Conservation (phyloP, 2,888 invertebrate species). For the Dryocosmus kuriphilus region DNA sequence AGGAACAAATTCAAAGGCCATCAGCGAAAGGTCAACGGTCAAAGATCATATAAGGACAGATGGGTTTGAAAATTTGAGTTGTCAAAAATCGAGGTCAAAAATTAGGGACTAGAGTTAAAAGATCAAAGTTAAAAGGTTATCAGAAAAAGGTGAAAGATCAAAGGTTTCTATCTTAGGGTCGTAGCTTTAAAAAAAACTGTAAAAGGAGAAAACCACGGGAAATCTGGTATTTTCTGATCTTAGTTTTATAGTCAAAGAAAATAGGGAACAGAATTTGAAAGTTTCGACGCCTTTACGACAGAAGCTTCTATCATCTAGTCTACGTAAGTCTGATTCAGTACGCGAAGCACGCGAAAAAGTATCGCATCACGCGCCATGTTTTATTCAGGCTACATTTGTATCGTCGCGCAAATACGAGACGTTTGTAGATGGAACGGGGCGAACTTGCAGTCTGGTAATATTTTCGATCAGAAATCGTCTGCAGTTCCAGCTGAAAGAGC, state of each 20-base stretch:
- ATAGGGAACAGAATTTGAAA: not conserved
- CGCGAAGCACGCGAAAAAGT: conserved; percentile 58
- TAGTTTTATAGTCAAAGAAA: conserved; percentile 4
- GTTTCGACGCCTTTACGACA: conserved; percentile 26
- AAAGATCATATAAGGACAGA: too few relatives aligned
- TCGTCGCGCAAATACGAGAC: conserved; percentile 51
- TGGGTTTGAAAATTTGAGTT: too few relatives aligned
- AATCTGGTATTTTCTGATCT: not conserved
- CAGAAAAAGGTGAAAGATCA: too few relatives aligned
- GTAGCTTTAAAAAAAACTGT: too few relatives aligned
- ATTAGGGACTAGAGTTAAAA: too few relatives aligned
- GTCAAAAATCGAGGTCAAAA: too few relatives aligned
- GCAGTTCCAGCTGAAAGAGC: conserved; percentile 24
- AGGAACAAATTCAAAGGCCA: too few relatives aligned
- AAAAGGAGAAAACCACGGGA: not conserved
- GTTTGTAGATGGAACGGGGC: conserved; percentile 1
- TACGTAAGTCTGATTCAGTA: conserved; percentile 49
- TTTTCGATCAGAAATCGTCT: conserved; percentile 29
- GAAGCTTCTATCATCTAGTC: conserved; percentile 32
- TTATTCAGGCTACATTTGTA: conserved; percentile 64
- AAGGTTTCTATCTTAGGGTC: too few relatives aligned
- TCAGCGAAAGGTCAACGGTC: too few relatives aligned
- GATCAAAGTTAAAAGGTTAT: too few relatives aligned
- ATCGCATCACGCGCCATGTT: conserved; percentile 60
- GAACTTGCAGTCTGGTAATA: conserved; percentile 35